These are phyloP conservation scores for Napeogenes inachia DNA, from an alignment of 2,888 invertebrate species.

Conservation along the genomic window DNA sequence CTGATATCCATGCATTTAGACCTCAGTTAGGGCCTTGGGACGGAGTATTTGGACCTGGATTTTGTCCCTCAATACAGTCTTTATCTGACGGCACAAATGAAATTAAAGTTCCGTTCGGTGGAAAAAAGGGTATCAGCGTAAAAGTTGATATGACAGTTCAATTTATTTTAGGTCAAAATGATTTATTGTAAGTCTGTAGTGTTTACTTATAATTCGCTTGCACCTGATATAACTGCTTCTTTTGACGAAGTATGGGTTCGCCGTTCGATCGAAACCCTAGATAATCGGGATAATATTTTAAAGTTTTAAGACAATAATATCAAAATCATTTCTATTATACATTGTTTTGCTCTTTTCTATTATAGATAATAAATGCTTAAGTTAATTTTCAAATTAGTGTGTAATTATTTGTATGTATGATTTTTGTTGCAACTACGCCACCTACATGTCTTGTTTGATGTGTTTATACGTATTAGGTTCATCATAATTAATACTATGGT, in stretches of 20 bases:
- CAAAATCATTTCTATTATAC: too few relatives aligned
- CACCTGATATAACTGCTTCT: constrained; percentile 94
- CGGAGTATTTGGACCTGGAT: constrained; percentile 83
- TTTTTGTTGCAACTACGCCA: too few relatives aligned
- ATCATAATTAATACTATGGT: too few relatives aligned
- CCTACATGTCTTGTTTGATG: too few relatives aligned
- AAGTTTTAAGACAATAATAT: constrained; percentile 93
- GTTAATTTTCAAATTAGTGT: too few relatives aligned
- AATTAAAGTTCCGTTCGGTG: constrained; percentile 94
- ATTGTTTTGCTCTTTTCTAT: too few relatives aligned
- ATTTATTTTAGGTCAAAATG: constrained; percentile 92
- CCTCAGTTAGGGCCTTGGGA: too few relatives aligned
- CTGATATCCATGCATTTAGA: too few relatives aligned
- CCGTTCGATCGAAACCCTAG: constrained; percentile 96
- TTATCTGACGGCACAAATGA: constrained; percentile 91
- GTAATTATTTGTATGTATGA: too few relatives aligned
- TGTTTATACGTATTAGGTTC: too few relatives aligned
- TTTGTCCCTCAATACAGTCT: constrained; percentile 95
- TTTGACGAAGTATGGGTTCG: constrained; percentile 97
- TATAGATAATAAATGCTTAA: too few relatives aligned
- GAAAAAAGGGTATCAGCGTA: constrained; percentile 92
- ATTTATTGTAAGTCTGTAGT: constrained; percentile 96
- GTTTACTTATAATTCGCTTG: constrained; percentile 92
- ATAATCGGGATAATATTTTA: constrained; percentile 97
- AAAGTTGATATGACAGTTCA: constrained; percentile 97